These are phyloP conservation scores for Natator depressus DNA, from an alignment of 2,113 vertebrate species.

Conservation along the genomic window DNA sequence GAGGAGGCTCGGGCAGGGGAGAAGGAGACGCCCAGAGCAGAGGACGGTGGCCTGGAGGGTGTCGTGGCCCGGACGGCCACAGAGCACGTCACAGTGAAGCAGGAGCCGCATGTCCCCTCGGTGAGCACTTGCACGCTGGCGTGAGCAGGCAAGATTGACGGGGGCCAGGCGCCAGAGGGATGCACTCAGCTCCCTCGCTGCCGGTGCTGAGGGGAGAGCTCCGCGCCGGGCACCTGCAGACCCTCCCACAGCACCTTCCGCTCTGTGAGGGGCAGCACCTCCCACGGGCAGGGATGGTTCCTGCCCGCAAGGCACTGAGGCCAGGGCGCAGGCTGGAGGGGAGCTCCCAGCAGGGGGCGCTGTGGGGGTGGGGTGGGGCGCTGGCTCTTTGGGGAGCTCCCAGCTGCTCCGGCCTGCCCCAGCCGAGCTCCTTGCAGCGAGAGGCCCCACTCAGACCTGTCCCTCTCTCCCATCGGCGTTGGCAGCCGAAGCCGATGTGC, in stretches of 20 bases:
- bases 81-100: conserved; percentile 90
- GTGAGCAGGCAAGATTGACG: too few species aligned
- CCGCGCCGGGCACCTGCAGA: too few species aligned
- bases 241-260: too few species aligned
- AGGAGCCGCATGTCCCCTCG: conserved; percentile 86
- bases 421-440: not conserved
- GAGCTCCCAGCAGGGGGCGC: not conserved
- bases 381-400: too few species aligned
- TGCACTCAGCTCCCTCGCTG: too few species aligned
- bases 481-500: conserved; percentile 94
- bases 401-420: not conserved
- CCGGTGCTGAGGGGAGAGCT: too few species aligned
- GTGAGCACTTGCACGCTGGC: conserved; percentile 75
- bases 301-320: too few species aligned
- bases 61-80: conserved; percentile 84
- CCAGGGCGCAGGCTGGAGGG: too few species aligned
- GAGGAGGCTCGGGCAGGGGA: conserved; percentile 91
- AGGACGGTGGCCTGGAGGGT: conserved; percentile 86
- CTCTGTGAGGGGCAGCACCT: too few species aligned
- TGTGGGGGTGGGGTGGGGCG: not conserved
- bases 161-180: too few species aligned
- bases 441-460: not conserved
- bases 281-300: not conserved
- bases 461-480: not conserved
- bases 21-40: conserved; percentile 87